phyloP scores from a whole-genome alignment of 2,797 vertebrate genomes.

The Valencia hispanica region DNA sequence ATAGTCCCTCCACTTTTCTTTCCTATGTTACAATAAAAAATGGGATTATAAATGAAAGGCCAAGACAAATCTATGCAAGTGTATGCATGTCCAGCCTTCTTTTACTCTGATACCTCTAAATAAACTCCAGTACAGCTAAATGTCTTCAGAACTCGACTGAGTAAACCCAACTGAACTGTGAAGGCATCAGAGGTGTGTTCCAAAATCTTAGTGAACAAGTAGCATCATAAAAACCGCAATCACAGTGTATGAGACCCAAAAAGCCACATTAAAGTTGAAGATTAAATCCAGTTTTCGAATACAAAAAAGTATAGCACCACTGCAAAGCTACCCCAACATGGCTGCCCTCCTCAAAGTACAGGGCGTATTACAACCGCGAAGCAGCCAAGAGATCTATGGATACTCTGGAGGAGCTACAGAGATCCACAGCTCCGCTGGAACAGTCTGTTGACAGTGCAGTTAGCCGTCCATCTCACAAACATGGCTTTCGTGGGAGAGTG shows the following conservation, averaged over 20 bases:
- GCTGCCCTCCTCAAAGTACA: neutral
- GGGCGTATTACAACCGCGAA: neutral
- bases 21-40: neutral
- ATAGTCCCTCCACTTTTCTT: neutral
- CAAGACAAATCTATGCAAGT: neutral
- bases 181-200: neutral
- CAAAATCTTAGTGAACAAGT: too few species aligned
- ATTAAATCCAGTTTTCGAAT: neutral
- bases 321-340: neutral
- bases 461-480: too few species aligned
- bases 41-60: neutral
- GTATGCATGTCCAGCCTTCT: neutral
- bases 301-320: neutral
- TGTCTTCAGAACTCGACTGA: too few species aligned
- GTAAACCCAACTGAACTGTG: neutral
- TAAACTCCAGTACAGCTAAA: neutral
- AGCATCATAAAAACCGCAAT: neutral
- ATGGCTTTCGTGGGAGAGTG: too few species aligned
- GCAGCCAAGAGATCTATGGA: neutral
- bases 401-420: slow-evolving; percentile 1
- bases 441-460: neutral
- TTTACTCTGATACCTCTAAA: neutral
- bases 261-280: neutral
- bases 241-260: neutral
- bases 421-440: neutral